Conservation (phyloP, 2,888 invertebrate genomes). For the Congeria kusceri region DNA sequence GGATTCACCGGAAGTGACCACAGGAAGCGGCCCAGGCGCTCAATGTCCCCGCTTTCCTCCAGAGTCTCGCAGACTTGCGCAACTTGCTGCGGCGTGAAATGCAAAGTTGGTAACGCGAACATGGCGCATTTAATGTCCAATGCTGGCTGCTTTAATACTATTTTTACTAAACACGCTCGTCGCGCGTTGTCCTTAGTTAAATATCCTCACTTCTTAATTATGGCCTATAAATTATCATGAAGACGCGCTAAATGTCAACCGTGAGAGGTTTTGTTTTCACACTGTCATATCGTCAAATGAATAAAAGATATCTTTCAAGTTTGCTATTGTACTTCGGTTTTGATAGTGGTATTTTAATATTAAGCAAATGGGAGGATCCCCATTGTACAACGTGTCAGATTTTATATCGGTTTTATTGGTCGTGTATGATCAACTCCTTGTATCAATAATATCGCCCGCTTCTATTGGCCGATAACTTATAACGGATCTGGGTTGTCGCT, state of each 20-base stretch:
- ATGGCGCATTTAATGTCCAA: constrained; percentile 43
- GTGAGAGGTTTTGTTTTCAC: constrained; percentile 59
- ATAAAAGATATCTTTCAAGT: constrained; percentile 46
- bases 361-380: constrained; percentile 69
- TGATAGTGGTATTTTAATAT: constrained; percentile 63
- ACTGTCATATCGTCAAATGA: constrained; percentile 50
- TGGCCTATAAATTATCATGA: too few species aligned
- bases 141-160: too few species aligned
- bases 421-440: constrained; percentile 48
- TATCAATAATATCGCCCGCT: constrained; percentile 60
- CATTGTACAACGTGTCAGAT: constrained; percentile 62
- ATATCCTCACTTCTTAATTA: too few species aligned
- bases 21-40: constrained; percentile 91
- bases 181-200: too few species aligned
- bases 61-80: constrained; percentile 85
- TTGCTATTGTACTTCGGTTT: constrained; percentile 56
- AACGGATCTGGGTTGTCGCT: constrained; percentile 52
- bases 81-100: constrained; percentile 84
- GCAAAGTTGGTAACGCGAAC: constrained; percentile 81
- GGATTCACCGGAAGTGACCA: constrained; percentile 95
- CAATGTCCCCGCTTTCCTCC: constrained; percentile 87
- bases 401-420: constrained; percentile 68
- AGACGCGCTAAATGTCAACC: constrained; percentile 36
- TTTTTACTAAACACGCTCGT: too few species aligned
- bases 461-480: constrained; percentile 71